Evolutionary conservation across 2,888 invertebrate species (phyloP).

Genomic region (Choristoneura rosaceana): DNA sequence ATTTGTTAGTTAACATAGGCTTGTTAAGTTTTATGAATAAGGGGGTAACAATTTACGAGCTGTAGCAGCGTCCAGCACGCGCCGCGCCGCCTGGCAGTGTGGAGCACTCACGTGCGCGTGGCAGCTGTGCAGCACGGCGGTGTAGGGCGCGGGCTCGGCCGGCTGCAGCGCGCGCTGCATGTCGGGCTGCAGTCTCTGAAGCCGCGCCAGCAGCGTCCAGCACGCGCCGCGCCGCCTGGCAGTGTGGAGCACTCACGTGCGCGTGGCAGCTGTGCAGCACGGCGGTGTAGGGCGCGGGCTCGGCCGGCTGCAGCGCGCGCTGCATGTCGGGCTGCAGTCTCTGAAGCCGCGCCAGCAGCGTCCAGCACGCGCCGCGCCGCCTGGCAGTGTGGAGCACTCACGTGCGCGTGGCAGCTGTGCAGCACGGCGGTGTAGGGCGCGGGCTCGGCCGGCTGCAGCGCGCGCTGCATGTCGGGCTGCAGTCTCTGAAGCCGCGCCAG

Average conservation of each 20-base stretch:
- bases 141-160: constrained; percentile 51
- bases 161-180: constrained; percentile 54
- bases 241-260: constrained; percentile 55
- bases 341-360: constrained; percentile 66
- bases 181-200: constrained; percentile 54
- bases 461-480: constrained; percentile 54
- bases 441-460: constrained; percentile 52
- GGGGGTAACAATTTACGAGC: no score
- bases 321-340: constrained; percentile 51
- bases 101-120: constrained; percentile 60
- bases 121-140: constrained; percentile 56
- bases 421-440: constrained; percentile 56
- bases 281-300: constrained; percentile 51
- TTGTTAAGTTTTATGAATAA: no score
- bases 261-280: constrained; percentile 61
- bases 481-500: constrained; percentile 60
- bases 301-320: constrained; percentile 55
- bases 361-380: constrained; percentile 70
- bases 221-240: no score
- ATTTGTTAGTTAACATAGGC: no score
- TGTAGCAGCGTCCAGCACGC: no score
- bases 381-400: constrained; percentile 49
- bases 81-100: no score
- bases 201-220: no score
- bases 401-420: constrained; percentile 61